These are phyloP conservation scores for Lordiphosa fenestrarum DNA, from an alignment of 2,888 invertebrate genomes.

Conservation along the genomic window DNA sequence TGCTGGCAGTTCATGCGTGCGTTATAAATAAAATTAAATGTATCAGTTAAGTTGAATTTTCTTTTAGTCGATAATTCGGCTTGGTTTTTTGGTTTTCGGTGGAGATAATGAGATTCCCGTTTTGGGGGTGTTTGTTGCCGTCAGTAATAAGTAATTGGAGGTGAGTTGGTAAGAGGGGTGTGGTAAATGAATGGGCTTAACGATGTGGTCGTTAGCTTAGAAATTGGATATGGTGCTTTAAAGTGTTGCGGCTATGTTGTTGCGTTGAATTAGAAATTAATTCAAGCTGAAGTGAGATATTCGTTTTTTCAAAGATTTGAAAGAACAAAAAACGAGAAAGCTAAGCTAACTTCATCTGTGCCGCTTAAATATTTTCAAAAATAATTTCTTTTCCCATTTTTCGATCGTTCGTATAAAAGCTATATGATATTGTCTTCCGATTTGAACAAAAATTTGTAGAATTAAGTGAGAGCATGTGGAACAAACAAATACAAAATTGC, in stretches of 20 bases:
- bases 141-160: neutral
- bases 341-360: no score
- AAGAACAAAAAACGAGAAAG: no score
- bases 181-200: conserved; percentile 37
- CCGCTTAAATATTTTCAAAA: no score
- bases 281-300: no score
- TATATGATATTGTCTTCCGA: no score
- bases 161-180: neutral
- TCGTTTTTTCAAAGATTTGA: no score
- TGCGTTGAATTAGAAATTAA: no score
- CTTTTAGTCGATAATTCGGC: conserved; percentile 54
- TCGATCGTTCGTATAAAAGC: no score
- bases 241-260: conserved; percentile 4
- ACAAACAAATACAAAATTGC: no score
- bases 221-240: conserved; percentile 13
- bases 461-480: no score
- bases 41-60: conserved; percentile 58
- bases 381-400: no score
- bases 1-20: conserved; percentile 54
- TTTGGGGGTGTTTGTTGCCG: conserved; percentile 8
- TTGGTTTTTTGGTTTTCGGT: conserved; percentile 16
- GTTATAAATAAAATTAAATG: conserved; percentile 71
- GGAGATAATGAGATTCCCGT: conserved; percentile 56
- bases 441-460: no score
- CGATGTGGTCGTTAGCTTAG: conserved; percentile 48